Conservation (phyloP, 2,888 invertebrate species). For the Liodrosophila aerea region DNA sequence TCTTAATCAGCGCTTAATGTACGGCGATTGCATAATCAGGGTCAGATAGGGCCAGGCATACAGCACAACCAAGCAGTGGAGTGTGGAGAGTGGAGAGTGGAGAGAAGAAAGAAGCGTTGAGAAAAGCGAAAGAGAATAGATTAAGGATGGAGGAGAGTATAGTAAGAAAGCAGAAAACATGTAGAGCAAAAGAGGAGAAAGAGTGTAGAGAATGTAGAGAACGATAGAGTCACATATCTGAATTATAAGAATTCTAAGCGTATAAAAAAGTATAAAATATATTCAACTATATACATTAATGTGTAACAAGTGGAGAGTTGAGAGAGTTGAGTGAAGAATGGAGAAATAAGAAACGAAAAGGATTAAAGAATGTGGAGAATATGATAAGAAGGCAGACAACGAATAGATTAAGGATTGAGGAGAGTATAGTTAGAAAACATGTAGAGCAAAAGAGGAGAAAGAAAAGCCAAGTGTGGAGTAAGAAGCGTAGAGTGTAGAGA, state of each 20-base stretch:
- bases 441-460: no score
- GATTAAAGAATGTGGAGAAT: no score
- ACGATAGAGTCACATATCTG: not conserved
- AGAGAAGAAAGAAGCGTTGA: no score
- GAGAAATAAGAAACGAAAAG: no score
- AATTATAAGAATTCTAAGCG: not conserved
- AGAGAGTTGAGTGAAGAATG: not conserved
- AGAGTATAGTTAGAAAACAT: no score
- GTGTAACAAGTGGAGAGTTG: not conserved
- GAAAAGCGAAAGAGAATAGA: no score
- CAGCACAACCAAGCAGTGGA: not conserved
- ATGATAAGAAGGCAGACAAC: no score
- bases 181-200: not conserved
- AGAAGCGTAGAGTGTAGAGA: no score
- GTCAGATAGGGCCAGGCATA: slow-evolving; percentile 4
- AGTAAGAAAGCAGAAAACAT: not conserved
- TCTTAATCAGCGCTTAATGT: slow-evolving; percentile 69
- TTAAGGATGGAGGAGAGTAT: not conserved
- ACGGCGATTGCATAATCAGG: slow-evolving; percentile 62
- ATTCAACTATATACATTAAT: no score
- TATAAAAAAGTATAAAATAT: not conserved
- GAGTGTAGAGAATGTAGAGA: not conserved
- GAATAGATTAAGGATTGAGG: no score
- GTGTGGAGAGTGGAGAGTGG: not conserved
- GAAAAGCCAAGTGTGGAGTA: no score